Conservation (phyloP, 2,797 vertebrate genomes). For the Poecilia picta region DNA sequence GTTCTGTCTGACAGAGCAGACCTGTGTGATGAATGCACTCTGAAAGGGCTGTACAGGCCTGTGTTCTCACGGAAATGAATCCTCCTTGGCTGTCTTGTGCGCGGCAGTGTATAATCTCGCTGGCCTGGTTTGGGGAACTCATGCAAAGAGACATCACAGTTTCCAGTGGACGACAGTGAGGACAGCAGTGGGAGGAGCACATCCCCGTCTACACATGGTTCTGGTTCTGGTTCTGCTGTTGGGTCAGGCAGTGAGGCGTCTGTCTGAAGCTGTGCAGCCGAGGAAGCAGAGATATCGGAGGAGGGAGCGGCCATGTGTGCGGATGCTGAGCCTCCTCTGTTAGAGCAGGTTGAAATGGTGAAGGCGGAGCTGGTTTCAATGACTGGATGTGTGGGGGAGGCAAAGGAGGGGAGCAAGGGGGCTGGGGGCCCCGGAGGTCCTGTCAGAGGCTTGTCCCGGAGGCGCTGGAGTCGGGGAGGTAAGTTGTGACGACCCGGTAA, state of each 20-base stretch:
- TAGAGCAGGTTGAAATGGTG: conserved; percentile 20
- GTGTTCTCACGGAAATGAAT: conserved; percentile 12
- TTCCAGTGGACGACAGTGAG: conserved; percentile 26
- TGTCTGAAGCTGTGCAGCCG: conserved; percentile 50
- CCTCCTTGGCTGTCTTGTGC: conserved; percentile 40
- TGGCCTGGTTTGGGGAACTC: conserved; percentile 50
- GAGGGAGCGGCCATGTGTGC: conserved; percentile 75
- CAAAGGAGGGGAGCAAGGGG: conserved; percentile 55
- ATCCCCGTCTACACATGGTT: conserved; percentile 9
- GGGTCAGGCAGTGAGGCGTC: conserved; percentile 17
- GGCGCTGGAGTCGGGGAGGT: conserved; percentile 94
- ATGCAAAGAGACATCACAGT: conserved; percentile 23
- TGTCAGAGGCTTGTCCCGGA: conserved; percentile 99
- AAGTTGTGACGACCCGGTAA: conserved; percentile 92
- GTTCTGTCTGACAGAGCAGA: conserved; percentile 35
- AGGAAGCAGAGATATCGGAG: conserved; percentile 58
- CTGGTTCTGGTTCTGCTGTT: conserved; percentile 19
- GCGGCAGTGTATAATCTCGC: conserved; percentile 35
- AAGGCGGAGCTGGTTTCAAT: conserved; percentile 50
- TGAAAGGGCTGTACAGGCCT: conserved; percentile 34
- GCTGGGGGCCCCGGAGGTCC: conserved; percentile 79
- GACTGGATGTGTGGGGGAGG: conserved; percentile 43
- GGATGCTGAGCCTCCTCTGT: conserved; percentile 69
- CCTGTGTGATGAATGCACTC: conserved; percentile 46
- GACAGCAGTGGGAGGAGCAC: conserved; percentile 14